Conservation (phyloP, 2,797 vertebrate genomes). For the Anisognathus igniventris region DNA sequence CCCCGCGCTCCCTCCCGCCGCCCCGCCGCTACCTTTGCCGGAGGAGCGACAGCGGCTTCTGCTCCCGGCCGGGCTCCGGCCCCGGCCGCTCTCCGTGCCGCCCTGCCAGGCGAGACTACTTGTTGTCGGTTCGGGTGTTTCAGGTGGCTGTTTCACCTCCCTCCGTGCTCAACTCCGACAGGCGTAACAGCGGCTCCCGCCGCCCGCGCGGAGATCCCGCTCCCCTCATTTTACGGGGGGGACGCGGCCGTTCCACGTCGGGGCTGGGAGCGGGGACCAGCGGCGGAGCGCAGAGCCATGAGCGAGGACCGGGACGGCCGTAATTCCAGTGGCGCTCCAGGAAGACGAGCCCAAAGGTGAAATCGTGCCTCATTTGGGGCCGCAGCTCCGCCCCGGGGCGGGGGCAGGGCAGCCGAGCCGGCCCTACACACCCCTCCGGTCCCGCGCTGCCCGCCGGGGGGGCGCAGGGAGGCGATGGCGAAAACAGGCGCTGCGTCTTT, state of each 20-base stretch:
- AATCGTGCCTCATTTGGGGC: neutral
- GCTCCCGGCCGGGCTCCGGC: neutral
- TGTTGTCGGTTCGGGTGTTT: slow-evolving; percentile 52
- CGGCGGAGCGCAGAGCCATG: neutral
- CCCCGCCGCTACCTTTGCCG: slow-evolving; percentile 33
- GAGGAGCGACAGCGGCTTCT: neutral
- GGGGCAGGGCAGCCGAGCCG: slow-evolving; percentile 14
- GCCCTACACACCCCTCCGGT: slow-evolving; percentile 4
- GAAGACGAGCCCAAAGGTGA: neutral
- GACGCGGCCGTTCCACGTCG: neutral
- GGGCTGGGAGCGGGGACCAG: neutral
- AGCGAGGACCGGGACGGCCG: neutral
- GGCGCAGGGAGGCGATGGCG: neutral
- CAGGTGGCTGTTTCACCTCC: slow-evolving; percentile 48
- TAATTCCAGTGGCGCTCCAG: neutral
- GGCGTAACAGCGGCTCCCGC: neutral
- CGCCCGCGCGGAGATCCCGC: neutral
- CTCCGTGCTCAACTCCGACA: slow-evolving; percentile 6
- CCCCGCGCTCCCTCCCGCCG: neutral
- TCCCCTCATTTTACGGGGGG: slow-evolving; percentile 4
- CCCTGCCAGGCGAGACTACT: slow-evolving; percentile 41
- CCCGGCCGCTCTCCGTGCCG: neutral
- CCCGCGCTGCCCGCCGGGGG: neutral
- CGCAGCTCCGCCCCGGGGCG: slow-evolving; percentile 30
- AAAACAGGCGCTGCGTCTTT: neutral